Conservation (phyloP, 2,888 invertebrate genomes). For the Lithophane semibrunnea region DNA sequence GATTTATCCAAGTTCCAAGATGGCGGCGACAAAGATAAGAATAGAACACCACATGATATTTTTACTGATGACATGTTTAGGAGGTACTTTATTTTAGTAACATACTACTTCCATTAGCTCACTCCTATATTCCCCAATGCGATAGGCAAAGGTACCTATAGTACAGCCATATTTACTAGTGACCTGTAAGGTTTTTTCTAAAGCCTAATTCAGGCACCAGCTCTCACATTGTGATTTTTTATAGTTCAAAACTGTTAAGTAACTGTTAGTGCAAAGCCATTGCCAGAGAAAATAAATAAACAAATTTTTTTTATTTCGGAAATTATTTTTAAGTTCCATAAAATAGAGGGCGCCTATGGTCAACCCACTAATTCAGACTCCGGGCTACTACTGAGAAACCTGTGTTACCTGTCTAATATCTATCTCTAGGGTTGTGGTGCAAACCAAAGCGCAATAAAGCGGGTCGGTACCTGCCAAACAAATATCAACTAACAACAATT, state of each 20-base stretch:
- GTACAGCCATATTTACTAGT: background rate
- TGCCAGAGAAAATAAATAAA: too few species aligned
- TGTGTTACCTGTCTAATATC: background rate
- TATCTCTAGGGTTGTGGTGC: background rate
- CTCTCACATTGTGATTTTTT: too few species aligned
- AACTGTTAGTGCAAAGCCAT: too few species aligned
- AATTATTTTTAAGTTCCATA: background rate
- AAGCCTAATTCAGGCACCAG: too few species aligned
- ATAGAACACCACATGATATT: conserved; percentile 90
- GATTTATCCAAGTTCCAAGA: conserved; percentile 83
- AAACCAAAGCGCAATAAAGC: background rate
- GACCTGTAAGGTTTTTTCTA: too few species aligned
- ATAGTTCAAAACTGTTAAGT: too few species aligned
- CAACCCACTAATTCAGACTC: background rate
- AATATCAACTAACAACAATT: too few species aligned
- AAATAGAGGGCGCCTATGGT: background rate
- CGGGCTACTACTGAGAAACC: background rate
- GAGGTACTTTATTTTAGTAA: conserved; percentile 75
- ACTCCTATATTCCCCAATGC: background rate
- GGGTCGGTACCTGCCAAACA: background rate
- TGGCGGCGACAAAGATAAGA: conserved; percentile 81
- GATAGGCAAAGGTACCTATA: background rate
- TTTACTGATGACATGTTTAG: conserved; percentile 94
- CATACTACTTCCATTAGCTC: background rate
- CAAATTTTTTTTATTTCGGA: too few species aligned